Conservation (phyloP, 30 jellyfish, hydroid and myxozoan genomes). For the Hydra vulgaris region DNA sequence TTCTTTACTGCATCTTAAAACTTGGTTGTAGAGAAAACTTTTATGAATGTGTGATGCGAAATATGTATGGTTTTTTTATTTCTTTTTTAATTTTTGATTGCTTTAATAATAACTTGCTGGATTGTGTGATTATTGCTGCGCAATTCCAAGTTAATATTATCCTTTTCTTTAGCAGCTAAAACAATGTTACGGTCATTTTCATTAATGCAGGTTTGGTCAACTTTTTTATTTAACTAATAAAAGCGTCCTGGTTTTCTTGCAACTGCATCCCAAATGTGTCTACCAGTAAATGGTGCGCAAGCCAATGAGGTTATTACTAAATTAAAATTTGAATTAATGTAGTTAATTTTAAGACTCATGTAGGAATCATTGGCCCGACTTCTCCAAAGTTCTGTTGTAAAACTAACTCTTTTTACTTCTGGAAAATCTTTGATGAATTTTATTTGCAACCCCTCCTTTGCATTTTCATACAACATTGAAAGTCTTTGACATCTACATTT, state of each 20-base stretch:
- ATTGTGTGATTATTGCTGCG: background rate
- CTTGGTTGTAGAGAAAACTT: background rate
- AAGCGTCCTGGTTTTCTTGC: background rate
- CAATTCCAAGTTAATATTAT: background rate
- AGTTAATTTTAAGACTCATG: background rate
- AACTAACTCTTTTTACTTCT: background rate
- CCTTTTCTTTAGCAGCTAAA: background rate
- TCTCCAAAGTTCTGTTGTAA: background rate
- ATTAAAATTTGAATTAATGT: background rate
- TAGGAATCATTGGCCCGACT: background rate
- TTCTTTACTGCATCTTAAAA: background rate
- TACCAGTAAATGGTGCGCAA: background rate
- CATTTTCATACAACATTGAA: background rate
- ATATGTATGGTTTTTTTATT: background rate
- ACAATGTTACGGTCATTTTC: background rate
- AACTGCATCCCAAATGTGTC: background rate
- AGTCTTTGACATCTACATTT: background rate
- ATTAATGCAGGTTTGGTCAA: background rate
- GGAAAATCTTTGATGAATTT: background rate
- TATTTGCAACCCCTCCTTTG: background rate
- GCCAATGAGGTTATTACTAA: background rate
- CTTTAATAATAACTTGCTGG: background rate
- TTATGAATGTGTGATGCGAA: background rate
- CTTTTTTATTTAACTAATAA: background rate
- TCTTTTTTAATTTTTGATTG: background rate